Conservation (phyloP, 1,140 invertebrate genomes). For the Heterodera schachtii region DNA sequence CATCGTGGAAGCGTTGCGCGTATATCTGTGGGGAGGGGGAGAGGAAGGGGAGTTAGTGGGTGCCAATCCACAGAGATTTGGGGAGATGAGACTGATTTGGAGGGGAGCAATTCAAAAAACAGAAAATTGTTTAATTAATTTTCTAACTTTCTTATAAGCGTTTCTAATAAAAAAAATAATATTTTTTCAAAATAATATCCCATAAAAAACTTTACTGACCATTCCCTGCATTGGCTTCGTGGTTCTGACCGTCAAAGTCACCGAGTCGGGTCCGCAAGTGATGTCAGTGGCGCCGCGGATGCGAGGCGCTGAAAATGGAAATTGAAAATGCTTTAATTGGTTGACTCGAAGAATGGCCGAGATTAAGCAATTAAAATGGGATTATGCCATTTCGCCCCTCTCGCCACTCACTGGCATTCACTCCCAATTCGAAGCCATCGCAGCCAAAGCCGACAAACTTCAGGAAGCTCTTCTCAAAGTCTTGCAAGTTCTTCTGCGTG, state of each 20-base stretch:
- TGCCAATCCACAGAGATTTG: too few species aligned
- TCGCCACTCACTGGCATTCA: conserved; percentile 47
- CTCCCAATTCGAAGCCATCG: conserved; percentile 55
- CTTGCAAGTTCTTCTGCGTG: conserved; percentile 58
- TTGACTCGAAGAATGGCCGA: too few species aligned
- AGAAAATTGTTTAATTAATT: too few species aligned
- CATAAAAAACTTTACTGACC: conserved; percentile 41
- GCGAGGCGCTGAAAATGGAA: conserved; percentile 47
- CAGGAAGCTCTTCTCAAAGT: conserved; percentile 58
- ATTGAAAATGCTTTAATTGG: neutral
- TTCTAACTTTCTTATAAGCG: too few species aligned
- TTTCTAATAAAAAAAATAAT: too few species aligned
- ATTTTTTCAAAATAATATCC: too few species aligned
- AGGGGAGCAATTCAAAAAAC: too few species aligned
- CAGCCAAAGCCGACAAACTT: conserved; percentile 64
- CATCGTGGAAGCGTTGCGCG: conserved; percentile 57
- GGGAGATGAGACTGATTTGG: too few species aligned
- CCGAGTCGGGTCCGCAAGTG: conserved; percentile 56
- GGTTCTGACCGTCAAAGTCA: conserved; percentile 62
- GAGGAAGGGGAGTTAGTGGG: too few species aligned
- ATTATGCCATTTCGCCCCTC: too few species aligned
- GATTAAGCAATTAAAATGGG: too few species aligned
- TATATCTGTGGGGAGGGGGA: conserved; percentile 31
- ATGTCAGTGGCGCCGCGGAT: conserved; percentile 63
- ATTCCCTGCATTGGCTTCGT: conserved; percentile 60